Percentiles rank a stretch among this genome's conserved stretches.
Evolutionary conservation across 1,140 invertebrate genomes (phyloP).

Genomic region (Aphelinus atriplicis): DNA sequence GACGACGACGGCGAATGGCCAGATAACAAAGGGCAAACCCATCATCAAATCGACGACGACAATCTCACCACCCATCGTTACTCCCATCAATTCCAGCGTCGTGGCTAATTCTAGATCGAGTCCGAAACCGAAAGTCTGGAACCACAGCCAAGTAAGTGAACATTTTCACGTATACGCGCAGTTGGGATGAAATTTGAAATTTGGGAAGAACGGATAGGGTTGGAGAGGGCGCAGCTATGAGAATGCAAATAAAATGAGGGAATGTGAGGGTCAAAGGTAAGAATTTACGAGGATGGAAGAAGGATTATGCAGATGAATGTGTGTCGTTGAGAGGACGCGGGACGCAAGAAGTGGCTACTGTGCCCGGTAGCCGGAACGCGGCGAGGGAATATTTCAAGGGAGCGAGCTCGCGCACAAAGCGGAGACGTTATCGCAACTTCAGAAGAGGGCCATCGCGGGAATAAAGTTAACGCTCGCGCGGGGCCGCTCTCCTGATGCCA

Average conservation of each 20-base stretch:
- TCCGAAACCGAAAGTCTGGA: slow-evolving; percentile 63
- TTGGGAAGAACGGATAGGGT: no score
- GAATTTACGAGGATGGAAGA: no score
- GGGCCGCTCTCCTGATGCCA: not conserved
- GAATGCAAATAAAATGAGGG: no score
- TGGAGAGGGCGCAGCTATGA: no score
- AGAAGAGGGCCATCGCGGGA: slow-evolving; percentile 23
- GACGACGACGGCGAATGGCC: slow-evolving; percentile 39
- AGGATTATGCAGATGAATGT: no score
- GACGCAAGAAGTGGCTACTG: slow-evolving; percentile 1
- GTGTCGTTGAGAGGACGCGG: not conserved
- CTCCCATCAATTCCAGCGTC: slow-evolving; percentile 8
- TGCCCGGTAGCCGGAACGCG: not conserved
- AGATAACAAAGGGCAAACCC: slow-evolving; percentile 18
- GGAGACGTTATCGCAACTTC: slow-evolving; percentile 29
- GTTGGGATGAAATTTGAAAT: no score
- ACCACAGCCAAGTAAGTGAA: slow-evolving; percentile 54
- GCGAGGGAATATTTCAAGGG: not conserved
- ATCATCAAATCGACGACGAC: slow-evolving; percentile 34
- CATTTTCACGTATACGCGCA: no score
- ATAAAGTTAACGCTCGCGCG: slow-evolving; percentile 25
- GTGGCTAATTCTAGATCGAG: slow-evolving; percentile 55
- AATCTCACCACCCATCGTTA: slow-evolving; percentile 17
- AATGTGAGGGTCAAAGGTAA: no score
- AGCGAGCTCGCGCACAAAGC: not conserved